Evolutionary conservation across 2,113 vertebrate species (phyloP), one percentile per base, ranked within the genome.

Genomic region (Amblyornis subalaris): DNA sequence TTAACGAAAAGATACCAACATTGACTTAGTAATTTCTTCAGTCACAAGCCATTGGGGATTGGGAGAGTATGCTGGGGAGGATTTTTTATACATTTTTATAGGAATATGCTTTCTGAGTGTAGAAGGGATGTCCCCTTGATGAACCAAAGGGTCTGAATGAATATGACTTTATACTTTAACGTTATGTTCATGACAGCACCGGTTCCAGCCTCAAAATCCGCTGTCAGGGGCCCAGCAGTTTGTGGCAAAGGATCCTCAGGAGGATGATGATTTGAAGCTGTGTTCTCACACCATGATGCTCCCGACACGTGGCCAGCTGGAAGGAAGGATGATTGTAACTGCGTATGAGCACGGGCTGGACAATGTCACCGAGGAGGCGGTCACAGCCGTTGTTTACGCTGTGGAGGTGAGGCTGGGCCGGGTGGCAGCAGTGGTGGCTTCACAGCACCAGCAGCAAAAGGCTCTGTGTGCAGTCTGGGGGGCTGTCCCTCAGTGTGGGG

Each of bases 131-230:
- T 85, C 73, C 45, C 5, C 16, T 22, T 9, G 69, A 38, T 40
- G 73, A 81, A 47, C 19, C 31, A 10, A 89, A 91, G 38, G 17
- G 7, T 53, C n/a, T 79, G 75, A 51, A 62, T 1, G 3, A 22
- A 7, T 29, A 24, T 69, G 33, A 3, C n/a, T 44, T 88, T 44
- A 4, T 0, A 0, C 48, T 79, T 50, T 61, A 36, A 38, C 22
- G 4, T 72, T 85, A 17, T 86, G 33, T 91, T 88, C 3, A 0
- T 53, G 44, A 36, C 84, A 99, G 99, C 99, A 99, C 96, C 99
- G 99, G 47, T 99, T 99, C 96, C 99, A 99, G 98, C 98, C 99
- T 47, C 99, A 99, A 94, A 99, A 99, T 86, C 99, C 99, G 0
- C 96, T 99, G 26, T 98, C 98, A 1, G 98, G 98, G 21, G 99